These are phyloP conservation scores for Myathropa florea DNA, from an alignment of 2,888 invertebrate genomes.

Conservation along the genomic window DNA sequence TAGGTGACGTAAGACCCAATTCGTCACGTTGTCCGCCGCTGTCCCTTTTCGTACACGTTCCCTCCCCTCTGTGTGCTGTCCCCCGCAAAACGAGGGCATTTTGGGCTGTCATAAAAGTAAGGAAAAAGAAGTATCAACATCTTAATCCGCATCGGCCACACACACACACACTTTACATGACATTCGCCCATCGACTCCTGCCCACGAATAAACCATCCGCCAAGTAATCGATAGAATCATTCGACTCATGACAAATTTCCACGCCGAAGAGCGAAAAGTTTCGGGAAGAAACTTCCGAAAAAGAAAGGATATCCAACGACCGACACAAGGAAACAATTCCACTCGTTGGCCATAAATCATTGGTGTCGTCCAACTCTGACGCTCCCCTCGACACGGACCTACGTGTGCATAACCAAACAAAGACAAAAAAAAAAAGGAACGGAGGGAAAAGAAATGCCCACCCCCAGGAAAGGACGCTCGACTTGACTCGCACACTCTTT, in stretches of 20 bases:
- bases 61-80: background rate
- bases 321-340: constrained; percentile 27
- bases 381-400: background rate
- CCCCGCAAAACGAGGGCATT: background rate
- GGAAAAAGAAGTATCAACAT: background rate
- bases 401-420: background rate
- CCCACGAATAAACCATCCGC: background rate
- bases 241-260: constrained; percentile 26
- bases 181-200: background rate
- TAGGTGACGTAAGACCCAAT: background rate
- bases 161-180: background rate
- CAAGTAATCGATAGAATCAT: constrained; percentile 13
- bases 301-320: constrained; percentile 1
- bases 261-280: constrained; percentile 9
- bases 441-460: background rate
- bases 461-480: constrained; percentile 9
- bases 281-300: background rate
- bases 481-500: constrained; percentile 20
- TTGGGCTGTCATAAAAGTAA: background rate
- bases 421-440: too few species aligned
- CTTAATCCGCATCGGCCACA: background rate
- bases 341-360: constrained; percentile 31
- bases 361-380: constrained; percentile 8
- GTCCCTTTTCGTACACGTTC: background rate
- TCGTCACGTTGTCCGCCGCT: background rate